Base-by-base conservation (phyloP, 2,113 vertebrate species). In the Thalassoma bifasciatum region DNA sequence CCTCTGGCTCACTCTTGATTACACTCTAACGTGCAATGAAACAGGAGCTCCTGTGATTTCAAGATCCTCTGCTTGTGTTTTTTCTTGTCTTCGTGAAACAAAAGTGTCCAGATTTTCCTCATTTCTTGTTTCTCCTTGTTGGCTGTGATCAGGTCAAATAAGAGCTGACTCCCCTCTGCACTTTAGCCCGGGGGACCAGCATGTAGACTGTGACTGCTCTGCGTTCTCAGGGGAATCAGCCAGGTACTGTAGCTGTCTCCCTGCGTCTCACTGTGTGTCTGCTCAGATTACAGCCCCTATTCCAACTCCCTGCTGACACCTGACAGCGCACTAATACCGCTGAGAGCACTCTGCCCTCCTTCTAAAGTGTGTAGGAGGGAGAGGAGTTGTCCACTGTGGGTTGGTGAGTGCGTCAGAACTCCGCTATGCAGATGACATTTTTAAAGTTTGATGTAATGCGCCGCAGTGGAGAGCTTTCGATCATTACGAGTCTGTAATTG, bases 271-370 rank as follows among this genome's bases (percentile, higher is more conserved):
- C 2, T 56, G 57, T 23, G n/a, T n/a, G 53, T 59, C 54, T 66
- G 54, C 56, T 80, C 77, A 71, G 40, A 72, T 83, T 85, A 73
- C 69, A 70, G 10, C 62, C 59, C n/a, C 7, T 58, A 46, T 81
- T 26, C 8, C 22, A 19, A 19, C 26, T 40, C 46, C 10, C 34
- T 17, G 10, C 42, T 54, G 60, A 75, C 64, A 54, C 53, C 63
- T 77, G 58, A 59, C 63, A 21, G 52, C 12, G 22, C 66, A 13
- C 13, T 58, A 51, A 73, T 53, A 69, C 22, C 49, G 22, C 77
- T 36, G n/a, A 13, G 10, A 65, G 53, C 17, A 11, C 57, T 66
- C 59, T 36, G 46, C 60, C 37, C 13, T 72, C 13, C 23, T 14
- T 21, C 66, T 34, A 19, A 17, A 70, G 40, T 34, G 14, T 10